Evolutionary conservation across 53 echinoderm and acorn worm genomes (phyloP), one percentile per base, ranked within the genome.

Genomic region (Crossaster papposus): DNA sequence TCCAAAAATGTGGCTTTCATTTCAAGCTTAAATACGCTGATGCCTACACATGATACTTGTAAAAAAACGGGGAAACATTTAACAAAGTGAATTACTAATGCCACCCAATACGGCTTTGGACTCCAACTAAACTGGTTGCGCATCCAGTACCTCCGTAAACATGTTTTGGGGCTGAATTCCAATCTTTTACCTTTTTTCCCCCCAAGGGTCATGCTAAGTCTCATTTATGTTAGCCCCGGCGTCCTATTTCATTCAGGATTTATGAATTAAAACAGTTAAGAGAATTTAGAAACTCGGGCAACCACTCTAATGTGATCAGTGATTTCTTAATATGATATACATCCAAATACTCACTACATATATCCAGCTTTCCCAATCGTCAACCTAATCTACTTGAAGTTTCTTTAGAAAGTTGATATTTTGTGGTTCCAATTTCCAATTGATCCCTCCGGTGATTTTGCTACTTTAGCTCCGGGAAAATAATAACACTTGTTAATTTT

Each of bases 1-100:
- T 72, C 14, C 68, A 83, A 17, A 44, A 26, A 38, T 13, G 35
- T 55, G 62, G 4, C 55, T 54, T 77, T 30, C 80, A 54, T 55
- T 80, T 51, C 51, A 51, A 23, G 9, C 31, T 30, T 58, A 64
- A 64, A 58, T 58, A 36, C 30, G 63, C 22, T 23, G 68, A 51
- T 53, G 31, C 54, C 12, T 29, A 29, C 80, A 80, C 34, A n/a
- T 31, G 80, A 80, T 80, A 80, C 80, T 33, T 55, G 12, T 11
- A 79, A 7, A 30, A n/a, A 80, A 79, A 58, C 30, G 54, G 20
- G 34, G 36, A 2, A 80, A 58, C 50, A 80, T 80, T 50, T 11
- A 58, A 58, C 32, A 80, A 80, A 80, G 36, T 12, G 75, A 35
- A 74, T 74, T 74, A 74, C 10, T 14, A 74, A 74, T 36, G 75